phyloP scores from a whole-genome alignment of 2,888 invertebrate genomes.

The Archips crataeganus region DNA sequence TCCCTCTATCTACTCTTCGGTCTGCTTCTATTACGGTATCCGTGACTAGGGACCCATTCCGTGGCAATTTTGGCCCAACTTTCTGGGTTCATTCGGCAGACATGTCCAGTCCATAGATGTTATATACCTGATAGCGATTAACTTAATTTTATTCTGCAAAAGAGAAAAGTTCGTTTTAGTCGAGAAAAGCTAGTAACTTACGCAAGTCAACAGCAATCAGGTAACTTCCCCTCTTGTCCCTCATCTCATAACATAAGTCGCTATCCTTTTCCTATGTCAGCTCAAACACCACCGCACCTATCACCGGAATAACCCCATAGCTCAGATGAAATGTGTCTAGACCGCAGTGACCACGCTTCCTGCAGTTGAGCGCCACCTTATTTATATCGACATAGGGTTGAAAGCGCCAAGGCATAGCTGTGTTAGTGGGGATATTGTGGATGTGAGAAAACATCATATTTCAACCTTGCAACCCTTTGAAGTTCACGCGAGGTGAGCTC shows the following conservation, averaged over 20 bases:
- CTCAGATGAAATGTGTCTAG: conserved; percentile 46
- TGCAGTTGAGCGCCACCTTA: neutral
- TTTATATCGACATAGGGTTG: neutral
- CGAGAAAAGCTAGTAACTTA: neutral
- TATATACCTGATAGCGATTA: no score
- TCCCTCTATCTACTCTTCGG: no score
- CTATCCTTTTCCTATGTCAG: conserved; percentile 28
- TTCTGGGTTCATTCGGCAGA: no score
- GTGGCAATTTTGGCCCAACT: no score
- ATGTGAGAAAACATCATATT: conserved; percentile 42
- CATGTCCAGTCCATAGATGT: no score
- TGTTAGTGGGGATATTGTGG: neutral
- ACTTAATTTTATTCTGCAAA: no score
- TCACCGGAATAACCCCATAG: conserved; percentile 43
- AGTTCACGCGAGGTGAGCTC: conserved; percentile 38
- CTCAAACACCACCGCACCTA: conserved; percentile 30
- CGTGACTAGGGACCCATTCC: no score
- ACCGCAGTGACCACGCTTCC: conserved; percentile 26
- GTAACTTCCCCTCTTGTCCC: conserved; percentile 38
- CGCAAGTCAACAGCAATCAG: conserved; percentile 13
- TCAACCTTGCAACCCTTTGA: conserved; percentile 40
- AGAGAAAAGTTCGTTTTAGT: no score
- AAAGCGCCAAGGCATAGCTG: neutral
- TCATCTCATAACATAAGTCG: conserved; percentile 38
- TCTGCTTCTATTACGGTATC: no score